Percentiles rank a stretch among this genome's conserved stretches.
Evolutionary conservation across 2,888 invertebrate species (phyloP).

Genomic region (Eledona agricola): DNA sequence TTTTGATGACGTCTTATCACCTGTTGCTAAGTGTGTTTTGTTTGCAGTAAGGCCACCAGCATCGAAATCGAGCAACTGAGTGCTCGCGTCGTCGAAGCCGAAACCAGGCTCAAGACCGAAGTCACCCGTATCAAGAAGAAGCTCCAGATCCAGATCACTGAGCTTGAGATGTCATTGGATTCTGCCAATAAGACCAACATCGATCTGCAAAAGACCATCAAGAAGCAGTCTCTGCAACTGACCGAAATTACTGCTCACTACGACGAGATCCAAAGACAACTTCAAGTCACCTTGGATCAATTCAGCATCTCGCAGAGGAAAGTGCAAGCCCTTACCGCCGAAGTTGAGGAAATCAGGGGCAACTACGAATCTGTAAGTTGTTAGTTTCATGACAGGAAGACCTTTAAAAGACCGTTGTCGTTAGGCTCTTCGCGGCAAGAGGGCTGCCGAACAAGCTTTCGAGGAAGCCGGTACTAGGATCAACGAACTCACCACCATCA

Average conservation of each 20-base stretch:
- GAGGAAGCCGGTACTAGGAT: slow-evolving; percentile 93
- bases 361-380: slow-evolving; percentile 82
- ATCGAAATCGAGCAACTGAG: slow-evolving; percentile 97
- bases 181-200: slow-evolving; percentile 98
- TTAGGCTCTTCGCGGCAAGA: slow-evolving; percentile 91
- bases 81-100: slow-evolving; percentile 95
- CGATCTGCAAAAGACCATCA: slow-evolving; percentile 96
- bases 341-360: slow-evolving; percentile 95
- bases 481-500: slow-evolving; percentile 93
- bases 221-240: slow-evolving; percentile 93
- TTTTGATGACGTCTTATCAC: slow-evolving; percentile 13
- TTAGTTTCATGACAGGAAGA: slow-evolving; percentile 2
- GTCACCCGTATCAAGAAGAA: slow-evolving; percentile 98
- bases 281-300: slow-evolving; percentile 95
- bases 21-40: slow-evolving; percentile 20
- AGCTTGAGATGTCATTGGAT: slow-evolving; percentile 95
- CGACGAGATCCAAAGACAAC: slow-evolving; percentile 95
- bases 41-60: slow-evolving; percentile 91
- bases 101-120: slow-evolving; percentile 95
- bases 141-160: slow-evolving; percentile 96
- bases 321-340: slow-evolving; percentile 89
- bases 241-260: slow-evolving; percentile 94
- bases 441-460: slow-evolving; percentile 86
- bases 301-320: slow-evolving; percentile 90
- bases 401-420: background rate